Evolutionary conservation across 1,140 invertebrate genomes (phyloP).

Genomic region (Tetragonula clypearis): DNA sequence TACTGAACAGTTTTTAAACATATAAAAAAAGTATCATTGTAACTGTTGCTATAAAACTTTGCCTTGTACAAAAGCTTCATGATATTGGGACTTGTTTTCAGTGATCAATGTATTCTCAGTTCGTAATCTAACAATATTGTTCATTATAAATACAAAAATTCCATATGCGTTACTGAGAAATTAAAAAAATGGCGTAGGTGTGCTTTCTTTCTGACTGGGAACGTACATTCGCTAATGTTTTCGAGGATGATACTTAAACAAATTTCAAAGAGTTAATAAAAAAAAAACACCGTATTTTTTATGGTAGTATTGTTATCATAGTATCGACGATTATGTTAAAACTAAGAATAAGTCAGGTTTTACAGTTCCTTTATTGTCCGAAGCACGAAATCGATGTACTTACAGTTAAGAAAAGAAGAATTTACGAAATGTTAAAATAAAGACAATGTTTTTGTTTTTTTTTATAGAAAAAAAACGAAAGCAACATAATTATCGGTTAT

Average conservation of each 20-base stretch:
- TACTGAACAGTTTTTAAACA: no score
- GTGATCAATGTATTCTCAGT: no score
- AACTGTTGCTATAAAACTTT: no score
- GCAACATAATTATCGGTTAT: background rate
- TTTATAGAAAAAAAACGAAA: background rate
- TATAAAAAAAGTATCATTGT: no score
- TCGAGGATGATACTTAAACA: background rate
- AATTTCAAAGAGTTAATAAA: background rate
- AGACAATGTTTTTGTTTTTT: slow-evolving; percentile 4
- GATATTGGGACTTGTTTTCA: no score
- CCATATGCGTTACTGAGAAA: no score
- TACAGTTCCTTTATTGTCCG: slow-evolving; percentile 48
- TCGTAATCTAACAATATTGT: no score
- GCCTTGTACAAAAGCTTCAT: no score
- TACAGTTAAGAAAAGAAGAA: background rate
- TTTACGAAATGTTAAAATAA: background rate
- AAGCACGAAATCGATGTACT: slow-evolving; percentile 5
- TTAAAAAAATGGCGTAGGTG: no score
- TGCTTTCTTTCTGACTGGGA: no score
- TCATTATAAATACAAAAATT: no score
- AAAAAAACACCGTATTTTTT: background rate
- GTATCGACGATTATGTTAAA: background rate
- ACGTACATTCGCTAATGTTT: background rate
- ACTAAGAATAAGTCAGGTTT: slow-evolving; percentile 1
- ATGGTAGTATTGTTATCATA: background rate